A percentile compares a stretch with the other conserved stretches of the same genome.
phyloP scores from a whole-genome alignment of 2,888 invertebrate species.

The Erannis defoliaria region DNA sequence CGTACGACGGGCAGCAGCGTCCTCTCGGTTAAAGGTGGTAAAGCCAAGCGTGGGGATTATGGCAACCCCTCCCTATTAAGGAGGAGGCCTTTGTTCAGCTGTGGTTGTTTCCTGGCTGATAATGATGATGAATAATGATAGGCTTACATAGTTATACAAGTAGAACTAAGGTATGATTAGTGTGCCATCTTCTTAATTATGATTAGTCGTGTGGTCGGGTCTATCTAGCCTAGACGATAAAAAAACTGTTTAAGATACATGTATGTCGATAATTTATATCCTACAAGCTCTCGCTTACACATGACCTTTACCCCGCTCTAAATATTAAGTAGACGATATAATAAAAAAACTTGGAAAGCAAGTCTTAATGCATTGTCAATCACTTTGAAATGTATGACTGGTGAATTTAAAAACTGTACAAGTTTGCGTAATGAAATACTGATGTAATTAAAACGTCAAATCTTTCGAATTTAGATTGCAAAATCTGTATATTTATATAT shows the following conservation, averaged over 20 bases:
- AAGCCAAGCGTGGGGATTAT: no score
- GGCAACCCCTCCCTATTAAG: no score
- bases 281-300: constrained; percentile 31
- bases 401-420: constrained; percentile 48
- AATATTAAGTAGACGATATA: constrained; percentile 39
- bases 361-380: constrained; percentile 70
- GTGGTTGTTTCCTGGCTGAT: no score
- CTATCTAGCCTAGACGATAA: constrained; percentile 2
- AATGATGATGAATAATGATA: no score
- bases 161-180: neutral
- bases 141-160: no score
- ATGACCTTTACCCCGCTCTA: constrained; percentile 43
- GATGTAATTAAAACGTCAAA: constrained; percentile 22
- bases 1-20: no score
- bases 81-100: no score
- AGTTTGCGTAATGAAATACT: constrained; percentile 44
- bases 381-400: constrained; percentile 58
- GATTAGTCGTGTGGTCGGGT: neutral
- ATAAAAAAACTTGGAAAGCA: constrained; percentile 52
- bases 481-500: constrained; percentile 25
- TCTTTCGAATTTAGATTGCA: constrained; percentile 23
- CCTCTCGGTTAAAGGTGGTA: no score
- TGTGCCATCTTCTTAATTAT: neutral
- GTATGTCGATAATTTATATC: constrained; percentile 21
- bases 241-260: constrained; percentile 17